phyloP scores from a whole-genome alignment of 1,140 invertebrate genomes.

The Nixonia krombeini region DNA sequence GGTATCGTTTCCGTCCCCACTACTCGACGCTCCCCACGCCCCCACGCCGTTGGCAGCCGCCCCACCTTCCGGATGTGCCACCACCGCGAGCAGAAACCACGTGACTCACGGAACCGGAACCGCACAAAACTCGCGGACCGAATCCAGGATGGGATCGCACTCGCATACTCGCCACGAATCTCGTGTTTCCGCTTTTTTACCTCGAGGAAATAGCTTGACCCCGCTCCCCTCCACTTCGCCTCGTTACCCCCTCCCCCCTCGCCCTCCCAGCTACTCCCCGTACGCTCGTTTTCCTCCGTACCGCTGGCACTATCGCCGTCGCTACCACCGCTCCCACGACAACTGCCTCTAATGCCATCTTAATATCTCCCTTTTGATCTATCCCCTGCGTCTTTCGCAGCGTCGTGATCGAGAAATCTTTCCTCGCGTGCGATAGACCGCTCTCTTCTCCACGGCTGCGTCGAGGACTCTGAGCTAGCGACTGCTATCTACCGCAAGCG shows the following conservation, averaged over 20 bases:
- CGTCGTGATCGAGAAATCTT: constrained; percentile 22
- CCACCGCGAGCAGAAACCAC: constrained; percentile 38
- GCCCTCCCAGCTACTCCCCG: background rate
- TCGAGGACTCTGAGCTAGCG: constrained; percentile 57
- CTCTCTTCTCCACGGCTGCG: constrained; percentile 29
- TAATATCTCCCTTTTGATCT: constrained; percentile 16
- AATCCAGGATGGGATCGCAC: constrained; percentile 34
- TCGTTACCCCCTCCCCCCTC: background rate
- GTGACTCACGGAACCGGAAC: constrained; percentile 58
- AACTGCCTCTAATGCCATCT: constrained; percentile 3
- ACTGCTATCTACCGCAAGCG: constrained; percentile 63
- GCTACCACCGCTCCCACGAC: too few species aligned
- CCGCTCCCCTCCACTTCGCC: background rate
- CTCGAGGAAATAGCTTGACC: constrained; percentile 11
- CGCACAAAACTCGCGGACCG: constrained; percentile 47
- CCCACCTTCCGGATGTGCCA: constrained; percentile 27
- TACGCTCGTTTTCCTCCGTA: constrained; percentile 9
- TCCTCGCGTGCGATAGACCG: constrained; percentile 26
- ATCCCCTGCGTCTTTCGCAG: constrained; percentile 20
- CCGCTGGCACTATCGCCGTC: background rate
- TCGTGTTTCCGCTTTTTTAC: constrained; percentile 28
- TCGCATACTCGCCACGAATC: constrained; percentile 26
- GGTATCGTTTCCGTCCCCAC: constrained; percentile 13
- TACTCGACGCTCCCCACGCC: constrained; percentile 17
- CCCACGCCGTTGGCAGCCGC: constrained; percentile 10